phyloP scores from a whole-genome alignment of 2,113 vertebrate species.

The Lepisosteus osseus region DNA sequence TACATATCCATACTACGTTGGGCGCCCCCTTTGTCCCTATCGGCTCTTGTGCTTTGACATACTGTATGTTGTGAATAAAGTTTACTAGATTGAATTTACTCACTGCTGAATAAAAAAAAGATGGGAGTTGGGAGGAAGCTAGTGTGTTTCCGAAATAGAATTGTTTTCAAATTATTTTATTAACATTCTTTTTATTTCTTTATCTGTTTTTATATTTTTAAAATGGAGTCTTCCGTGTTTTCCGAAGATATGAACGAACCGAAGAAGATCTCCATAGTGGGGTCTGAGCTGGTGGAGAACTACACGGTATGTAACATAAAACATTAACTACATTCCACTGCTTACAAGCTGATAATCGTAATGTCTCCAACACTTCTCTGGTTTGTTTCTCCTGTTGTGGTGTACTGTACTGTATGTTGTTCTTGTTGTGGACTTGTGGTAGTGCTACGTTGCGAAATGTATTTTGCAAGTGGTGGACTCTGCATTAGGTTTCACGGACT shows the following conservation, averaged over 20 bases:
- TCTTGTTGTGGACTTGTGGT: neutral
- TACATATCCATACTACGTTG: too few species aligned
- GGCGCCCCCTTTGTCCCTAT: too few species aligned
- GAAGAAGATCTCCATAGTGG: slow-evolving; percentile 74
- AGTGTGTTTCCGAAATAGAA: neutral
- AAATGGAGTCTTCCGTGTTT: slow-evolving; percentile 69
- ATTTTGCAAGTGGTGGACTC: too few species aligned
- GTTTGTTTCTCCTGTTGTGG: neutral
- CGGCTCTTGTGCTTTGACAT: neutral
- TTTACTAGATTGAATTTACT: slow-evolving; percentile 17
- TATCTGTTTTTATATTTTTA: neutral
- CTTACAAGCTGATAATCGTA: neutral
- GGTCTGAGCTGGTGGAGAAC: slow-evolving; percentile 87
- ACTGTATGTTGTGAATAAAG: slow-evolving; percentile 19
- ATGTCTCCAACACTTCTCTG: neutral
- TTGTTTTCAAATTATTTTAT: neutral
- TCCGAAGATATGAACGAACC: slow-evolving; percentile 64
- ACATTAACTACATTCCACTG: neutral
- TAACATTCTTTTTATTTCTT: neutral
- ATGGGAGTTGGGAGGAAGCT: slow-evolving; percentile 13
- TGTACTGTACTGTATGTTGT: neutral
- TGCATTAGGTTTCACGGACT: too few species aligned
- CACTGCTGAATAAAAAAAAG: slow-evolving; percentile 16
- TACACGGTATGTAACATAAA: slow-evolving; percentile 69
- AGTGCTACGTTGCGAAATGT: too few species aligned